phyloP scores from a whole-genome alignment of 92 coral and sea anemone genomes.

The Zoanthus sansibaricus region DNA sequence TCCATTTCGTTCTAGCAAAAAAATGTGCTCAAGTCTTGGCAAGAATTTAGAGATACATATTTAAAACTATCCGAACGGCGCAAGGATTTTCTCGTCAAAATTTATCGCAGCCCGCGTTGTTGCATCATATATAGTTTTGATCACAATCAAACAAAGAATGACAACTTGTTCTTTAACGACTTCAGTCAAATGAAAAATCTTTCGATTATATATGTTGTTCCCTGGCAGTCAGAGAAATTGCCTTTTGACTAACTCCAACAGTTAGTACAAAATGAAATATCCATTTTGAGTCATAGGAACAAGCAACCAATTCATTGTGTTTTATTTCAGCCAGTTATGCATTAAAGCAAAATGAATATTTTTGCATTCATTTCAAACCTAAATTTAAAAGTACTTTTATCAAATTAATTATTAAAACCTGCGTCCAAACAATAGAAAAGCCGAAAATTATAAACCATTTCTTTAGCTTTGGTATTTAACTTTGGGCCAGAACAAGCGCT shows the following conservation, averaged over 20 bases:
- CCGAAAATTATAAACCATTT: not conserved
- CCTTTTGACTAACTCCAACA: not conserved
- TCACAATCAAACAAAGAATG: slow-evolving; percentile 19
- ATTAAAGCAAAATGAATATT: slow-evolving; percentile 57
- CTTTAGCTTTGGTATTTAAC: not conserved
- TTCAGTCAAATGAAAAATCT: not conserved
- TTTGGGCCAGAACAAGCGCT: not conserved
- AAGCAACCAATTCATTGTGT: not conserved
- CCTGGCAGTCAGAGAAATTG: not conserved
- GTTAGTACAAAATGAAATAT: not conserved
- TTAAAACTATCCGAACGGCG: not conserved
- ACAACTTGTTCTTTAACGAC: not conserved
- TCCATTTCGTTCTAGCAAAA: not conserved
- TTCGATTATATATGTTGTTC: not conserved
- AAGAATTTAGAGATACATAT: not conserved
- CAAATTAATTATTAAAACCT: slow-evolving; percentile 40
- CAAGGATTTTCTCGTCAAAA: not conserved
- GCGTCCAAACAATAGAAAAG: not conserved
- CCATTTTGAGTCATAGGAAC: slow-evolving; percentile 10
- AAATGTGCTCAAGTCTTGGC: not conserved
- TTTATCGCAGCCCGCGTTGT: too few relatives aligned
- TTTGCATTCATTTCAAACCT: slow-evolving; percentile 69
- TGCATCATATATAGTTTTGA: not conserved
- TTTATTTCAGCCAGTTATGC: not conserved
- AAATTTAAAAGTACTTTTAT: slow-evolving; percentile 17